Evolutionary conservation across 2,888 invertebrate species (phyloP), one percentile per base, ranked within the genome.

Genomic region (Andrena praecox): DNA sequence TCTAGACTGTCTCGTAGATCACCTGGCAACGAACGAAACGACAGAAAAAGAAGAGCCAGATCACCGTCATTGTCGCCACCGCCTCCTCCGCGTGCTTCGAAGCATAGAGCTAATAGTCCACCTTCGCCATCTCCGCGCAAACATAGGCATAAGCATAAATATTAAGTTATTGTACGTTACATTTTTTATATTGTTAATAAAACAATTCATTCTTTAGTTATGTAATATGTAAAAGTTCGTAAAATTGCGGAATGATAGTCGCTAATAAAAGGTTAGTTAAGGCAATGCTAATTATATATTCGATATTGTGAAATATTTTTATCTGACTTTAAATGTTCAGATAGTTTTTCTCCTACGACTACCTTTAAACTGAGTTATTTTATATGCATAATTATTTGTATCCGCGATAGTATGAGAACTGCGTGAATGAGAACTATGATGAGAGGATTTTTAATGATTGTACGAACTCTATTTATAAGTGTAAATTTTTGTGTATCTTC

Each of bases 101-200:
- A 93, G 63, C 93, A 93, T 80, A 90, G 93, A 82, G 90, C 90
- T 29, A 89, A 85, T 76, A 92, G 92, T 87, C 93, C 93, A 35
- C 94, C 94, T 3, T 94, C 95, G 35, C 95, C 95, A 48, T 92
- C 94, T 31, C 93, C 95, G 33, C 94, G 94, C 74, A 95, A 95
- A 90, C 95, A 95, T 88, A 93, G 95, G 84, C 95, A 95, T 86
- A 95, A 95, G 90, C 95, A 95, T 90, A 95, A 95, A 91, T 95
- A 95, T 88, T 95, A 91, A 93, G 29, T 16, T 16, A 74, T 56
- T 20, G 33, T 76, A 83, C 7, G 62, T 67, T 33, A 52, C 48
- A 24, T 78, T 74, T 75, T 27, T 63, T 75, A 72, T 60, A 70
- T 71, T 68, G 56, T 64, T 42, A 62, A 56, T 10, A 64, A 75